phyloP scores from a whole-genome alignment of 2,113 vertebrate species.

The Syngnathoides biaculeatus region DNA sequence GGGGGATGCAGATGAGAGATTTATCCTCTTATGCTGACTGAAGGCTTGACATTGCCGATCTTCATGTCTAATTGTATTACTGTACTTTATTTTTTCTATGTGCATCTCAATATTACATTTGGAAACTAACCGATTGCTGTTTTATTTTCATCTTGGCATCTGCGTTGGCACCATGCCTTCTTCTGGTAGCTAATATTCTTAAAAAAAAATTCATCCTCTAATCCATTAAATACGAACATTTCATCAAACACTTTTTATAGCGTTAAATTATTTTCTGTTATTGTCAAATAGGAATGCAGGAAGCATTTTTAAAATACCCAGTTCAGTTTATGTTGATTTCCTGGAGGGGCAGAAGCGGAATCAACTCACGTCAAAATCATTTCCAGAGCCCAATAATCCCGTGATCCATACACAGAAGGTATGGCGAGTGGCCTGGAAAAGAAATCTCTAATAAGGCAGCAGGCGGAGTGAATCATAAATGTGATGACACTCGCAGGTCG shows the following conservation, averaged over 20 bases:
- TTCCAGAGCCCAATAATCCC: slow-evolving; percentile 59
- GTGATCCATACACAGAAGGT: slow-evolving; percentile 54
- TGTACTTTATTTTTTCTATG: slow-evolving; percentile 27
- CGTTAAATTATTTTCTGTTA: neutral
- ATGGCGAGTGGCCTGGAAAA: slow-evolving; percentile 42
- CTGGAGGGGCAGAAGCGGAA: slow-evolving; percentile 28
- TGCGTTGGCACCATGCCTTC: slow-evolving; percentile 11
- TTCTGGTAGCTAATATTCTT: slow-evolving; percentile 5
- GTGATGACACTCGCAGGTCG: slow-evolving; percentile 31
- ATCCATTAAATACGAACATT: slow-evolving; percentile 7
- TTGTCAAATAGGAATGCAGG: slow-evolving; percentile 5
- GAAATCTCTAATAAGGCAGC: slow-evolving; percentile 47
- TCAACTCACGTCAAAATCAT: slow-evolving; percentile 61
- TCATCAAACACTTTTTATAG: neutral
- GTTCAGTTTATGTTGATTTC: slow-evolving; percentile 40
- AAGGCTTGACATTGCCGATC: slow-evolving; percentile 36
- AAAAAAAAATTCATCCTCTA: neutral
- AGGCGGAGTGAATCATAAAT: slow-evolving; percentile 43
- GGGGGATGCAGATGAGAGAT: slow-evolving; percentile 30
- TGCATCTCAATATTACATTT: slow-evolving; percentile 23
- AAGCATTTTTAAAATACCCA: slow-evolving; percentile 36
- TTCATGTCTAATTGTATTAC: slow-evolving; percentile 42
- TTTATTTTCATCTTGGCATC: slow-evolving; percentile 22
- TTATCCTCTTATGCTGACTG: slow-evolving; percentile 53
- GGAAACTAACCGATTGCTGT: slow-evolving; percentile 6